These are phyloP conservation scores for Petrolisthes manimaculis DNA, from an alignment of 2,888 invertebrate species.

Conservation along the genomic window DNA sequence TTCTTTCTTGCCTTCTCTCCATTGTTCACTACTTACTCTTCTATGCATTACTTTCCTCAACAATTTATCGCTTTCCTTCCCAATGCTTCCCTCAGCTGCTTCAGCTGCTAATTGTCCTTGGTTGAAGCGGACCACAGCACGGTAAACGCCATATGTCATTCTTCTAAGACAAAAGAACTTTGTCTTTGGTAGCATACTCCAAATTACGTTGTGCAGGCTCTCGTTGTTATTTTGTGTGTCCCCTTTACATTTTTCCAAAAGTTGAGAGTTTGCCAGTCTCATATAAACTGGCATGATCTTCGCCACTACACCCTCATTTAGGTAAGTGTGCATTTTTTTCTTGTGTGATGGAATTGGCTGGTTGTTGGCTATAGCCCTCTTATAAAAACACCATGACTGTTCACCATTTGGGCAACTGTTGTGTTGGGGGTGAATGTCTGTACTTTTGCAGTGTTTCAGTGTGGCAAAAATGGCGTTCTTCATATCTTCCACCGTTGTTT, in stretches of 20 bases:
- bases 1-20: too few species aligned
- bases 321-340: slow-evolving; percentile 21
- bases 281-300: slow-evolving; percentile 10
- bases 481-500: slow-evolving; percentile 18
- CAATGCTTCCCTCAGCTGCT: too few species aligned
- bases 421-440: slow-evolving; percentile 15
- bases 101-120: too few species aligned
- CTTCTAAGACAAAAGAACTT: too few species aligned
- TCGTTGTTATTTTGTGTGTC: not conserved
- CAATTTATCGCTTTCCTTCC: too few species aligned
- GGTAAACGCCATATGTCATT: too few species aligned
- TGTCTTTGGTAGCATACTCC: too few species aligned
- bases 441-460: slow-evolving; percentile 13
- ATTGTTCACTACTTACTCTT: too few species aligned
- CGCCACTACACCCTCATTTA: not conserved
- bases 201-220: too few species aligned
- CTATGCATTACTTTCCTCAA: too few species aligned
- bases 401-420: slow-evolving; percentile 17
- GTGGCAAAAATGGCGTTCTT: slow-evolving; percentile 7
- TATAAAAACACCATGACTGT: slow-evolving; percentile 24
- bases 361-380: slow-evolving; percentile 15
- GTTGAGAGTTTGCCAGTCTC: slow-evolving; percentile 7
- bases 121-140: too few species aligned
- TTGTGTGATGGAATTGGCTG: slow-evolving; percentile 21
- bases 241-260: slow-evolving; percentile 14